These are phyloP conservation scores for Drosophila paranaensis DNA, from an alignment of 2,888 invertebrate genomes.

Conservation along the genomic window DNA sequence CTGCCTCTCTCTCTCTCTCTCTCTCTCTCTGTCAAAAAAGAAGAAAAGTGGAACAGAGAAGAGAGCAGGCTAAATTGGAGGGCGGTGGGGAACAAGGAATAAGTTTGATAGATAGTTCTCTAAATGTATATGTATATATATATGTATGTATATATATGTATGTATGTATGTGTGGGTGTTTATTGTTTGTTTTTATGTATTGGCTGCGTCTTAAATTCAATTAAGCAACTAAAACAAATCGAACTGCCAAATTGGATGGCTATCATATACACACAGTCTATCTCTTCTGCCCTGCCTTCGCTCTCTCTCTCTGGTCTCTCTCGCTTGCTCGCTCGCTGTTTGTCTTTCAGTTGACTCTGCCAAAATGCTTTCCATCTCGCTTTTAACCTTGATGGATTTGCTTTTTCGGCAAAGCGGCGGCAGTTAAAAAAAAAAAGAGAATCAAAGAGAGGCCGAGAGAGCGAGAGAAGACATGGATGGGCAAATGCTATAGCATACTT, in stretches of 20 bases:
- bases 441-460: not conserved
- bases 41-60: slow-evolving; percentile 12
- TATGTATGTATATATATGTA: not conserved
- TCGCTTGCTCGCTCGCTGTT: not conserved
- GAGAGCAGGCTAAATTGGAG: slow-evolving; percentile 1
- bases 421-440: not conserved
- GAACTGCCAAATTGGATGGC: slow-evolving; percentile 35
- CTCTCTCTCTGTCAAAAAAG: slow-evolving; percentile 3
- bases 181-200: slow-evolving; percentile 16
- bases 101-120: not conserved
- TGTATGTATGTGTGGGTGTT: slow-evolving; percentile 6
- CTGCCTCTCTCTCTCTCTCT: slow-evolving; percentile 12
- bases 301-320: not conserved
- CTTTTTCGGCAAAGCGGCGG: not conserved
- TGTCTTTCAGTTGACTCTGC: slow-evolving; percentile 33
- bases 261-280: slow-evolving; percentile 14
- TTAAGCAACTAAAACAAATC: slow-evolving; percentile 47
- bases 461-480: not conserved
- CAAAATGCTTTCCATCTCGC: slow-evolving; percentile 68
- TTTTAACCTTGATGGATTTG: slow-evolving; percentile 69
- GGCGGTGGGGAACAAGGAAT: slow-evolving; percentile 1
- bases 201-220: slow-evolving; percentile 58
- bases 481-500: slow-evolving; percentile 62
- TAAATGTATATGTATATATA: not conserved
- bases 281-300: not conserved